Percentiles rank a stretch among this genome's conserved stretches.
Conservation (phyloP, 2,888 invertebrate genomes). For the Yponomeuta malinellus region DNA sequence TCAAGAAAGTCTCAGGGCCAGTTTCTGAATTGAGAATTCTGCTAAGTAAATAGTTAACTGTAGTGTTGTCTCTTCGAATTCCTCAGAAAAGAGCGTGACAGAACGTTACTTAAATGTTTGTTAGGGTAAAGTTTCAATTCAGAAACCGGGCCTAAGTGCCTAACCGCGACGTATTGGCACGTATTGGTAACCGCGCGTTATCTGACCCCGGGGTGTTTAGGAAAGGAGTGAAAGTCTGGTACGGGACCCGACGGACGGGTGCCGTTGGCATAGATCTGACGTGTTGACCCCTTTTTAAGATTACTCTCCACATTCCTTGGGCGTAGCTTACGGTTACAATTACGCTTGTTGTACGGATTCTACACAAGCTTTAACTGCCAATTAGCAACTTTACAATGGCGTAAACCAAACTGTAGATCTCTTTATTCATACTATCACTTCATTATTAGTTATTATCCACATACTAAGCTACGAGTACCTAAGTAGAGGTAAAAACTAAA, state of each 20-base stretch:
- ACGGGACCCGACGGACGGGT: constrained; percentile 56
- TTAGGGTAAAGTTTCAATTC: no score
- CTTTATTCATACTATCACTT: neutral
- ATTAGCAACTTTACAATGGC: neutral
- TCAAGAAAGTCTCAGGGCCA: neutral
- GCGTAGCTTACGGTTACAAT: neutral
- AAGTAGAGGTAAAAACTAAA: no score
- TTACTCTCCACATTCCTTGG: neutral
- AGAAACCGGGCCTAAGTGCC: neutral
- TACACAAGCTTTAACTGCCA: neutral
- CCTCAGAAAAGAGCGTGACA: no score
- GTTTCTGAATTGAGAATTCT: no score
- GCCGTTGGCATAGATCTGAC: constrained; percentile 46
- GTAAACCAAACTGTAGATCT: neutral
- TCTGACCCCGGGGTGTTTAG: constrained; percentile 37
- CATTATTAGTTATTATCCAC: neutral
- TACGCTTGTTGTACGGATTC: neutral
- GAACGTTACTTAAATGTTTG: no score
- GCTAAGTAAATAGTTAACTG: no score
- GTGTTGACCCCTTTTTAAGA: constrained; percentile 25
- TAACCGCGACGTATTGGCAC: constrained; percentile 6
- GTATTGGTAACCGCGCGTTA: constrained; percentile 26
- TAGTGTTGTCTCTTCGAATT: no score
- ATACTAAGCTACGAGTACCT: no score
- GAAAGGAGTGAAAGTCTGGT: constrained; percentile 38